Evolutionary conservation across 2,888 invertebrate genomes (phyloP), one percentile per base, ranked within the genome.

Genomic region (Cinara cedri): DNA sequence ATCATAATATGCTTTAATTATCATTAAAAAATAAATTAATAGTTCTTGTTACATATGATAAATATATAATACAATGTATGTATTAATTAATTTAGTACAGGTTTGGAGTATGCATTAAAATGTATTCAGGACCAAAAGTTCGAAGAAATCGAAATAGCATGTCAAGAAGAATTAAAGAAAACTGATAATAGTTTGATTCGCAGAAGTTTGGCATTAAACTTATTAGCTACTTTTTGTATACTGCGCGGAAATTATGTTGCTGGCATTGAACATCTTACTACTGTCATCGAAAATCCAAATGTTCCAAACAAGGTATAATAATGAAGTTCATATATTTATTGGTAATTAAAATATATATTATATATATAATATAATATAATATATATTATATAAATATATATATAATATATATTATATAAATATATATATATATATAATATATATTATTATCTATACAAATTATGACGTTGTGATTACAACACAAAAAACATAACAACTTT

Each of bases 131-230:
- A 70, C n/a, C 60, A 62, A 70, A 60, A 70, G 1, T 78, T 60
- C 42, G 78, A 78, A 42, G 1, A 8, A 16, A 60, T 78, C 42
- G 78, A 78, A 42, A 42, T 60, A 11, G 78, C 70, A 42, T 78
- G 78, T 70, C 60, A 78, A 70, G 78, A 78, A 62, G 78, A 78
- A 60, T 78, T 78, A 42, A 60, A 70, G 14, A 78, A 78, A 51
- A 51, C 78, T 62, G 78, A 78, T 19, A 78, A 78, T 70, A 78
- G 78, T 70, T 68, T 78, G 62, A 68, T 78, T 51, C 78, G 78
- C 16, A 60, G 51, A 78, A 51, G 49, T 8, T 62, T 78, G 34
- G 19, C 70, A 14, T 70, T 78, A 51, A 78, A 78, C 62, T 16
- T 78, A 13, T 51, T 70, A 24, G 78, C 70, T 51, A 78, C 78